These are phyloP conservation scores for Athetis lepigone DNA, from an alignment of 2,888 invertebrate genomes.

Conservation along the genomic window DNA sequence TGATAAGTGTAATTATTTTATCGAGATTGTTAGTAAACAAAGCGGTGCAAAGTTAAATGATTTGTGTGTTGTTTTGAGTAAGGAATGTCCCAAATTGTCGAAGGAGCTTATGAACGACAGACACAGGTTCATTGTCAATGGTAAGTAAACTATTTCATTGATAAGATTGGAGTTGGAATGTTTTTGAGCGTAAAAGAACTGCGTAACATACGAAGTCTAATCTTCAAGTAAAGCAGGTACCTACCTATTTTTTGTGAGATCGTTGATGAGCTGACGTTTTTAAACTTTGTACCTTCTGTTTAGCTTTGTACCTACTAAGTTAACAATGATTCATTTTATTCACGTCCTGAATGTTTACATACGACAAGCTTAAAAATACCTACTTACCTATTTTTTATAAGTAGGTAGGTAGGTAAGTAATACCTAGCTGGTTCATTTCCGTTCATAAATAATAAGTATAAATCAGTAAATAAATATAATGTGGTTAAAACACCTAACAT, in stretches of 20 bases:
- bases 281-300: constrained; percentile 7
- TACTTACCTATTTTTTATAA: too few relatives aligned
- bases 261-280: background rate
- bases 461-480: background rate
- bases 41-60: constrained; percentile 91
- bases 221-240: background rate
- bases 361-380: background rate
- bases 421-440: background rate
- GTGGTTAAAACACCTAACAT: constrained; percentile 3
- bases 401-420: background rate
- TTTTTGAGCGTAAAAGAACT: background rate
- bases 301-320: background rate
- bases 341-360: background rate
- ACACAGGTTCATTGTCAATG: constrained; percentile 87
- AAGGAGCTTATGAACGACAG: constrained; percentile 92
- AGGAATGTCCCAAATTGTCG: constrained; percentile 91
- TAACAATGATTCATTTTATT: background rate
- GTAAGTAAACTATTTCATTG: constrained; percentile 69
- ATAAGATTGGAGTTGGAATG: constrained; percentile 30
- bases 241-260: background rate
- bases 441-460: background rate
- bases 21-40: constrained; percentile 92
- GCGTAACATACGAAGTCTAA: background rate
- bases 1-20: constrained; percentile 91
- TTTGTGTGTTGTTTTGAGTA: constrained; percentile 91